Evolutionary conservation across 2,797 vertebrate genomes (phyloP), one percentile per base, ranked within the genome.

Genomic region (Gymnothorax javanicus): DNA sequence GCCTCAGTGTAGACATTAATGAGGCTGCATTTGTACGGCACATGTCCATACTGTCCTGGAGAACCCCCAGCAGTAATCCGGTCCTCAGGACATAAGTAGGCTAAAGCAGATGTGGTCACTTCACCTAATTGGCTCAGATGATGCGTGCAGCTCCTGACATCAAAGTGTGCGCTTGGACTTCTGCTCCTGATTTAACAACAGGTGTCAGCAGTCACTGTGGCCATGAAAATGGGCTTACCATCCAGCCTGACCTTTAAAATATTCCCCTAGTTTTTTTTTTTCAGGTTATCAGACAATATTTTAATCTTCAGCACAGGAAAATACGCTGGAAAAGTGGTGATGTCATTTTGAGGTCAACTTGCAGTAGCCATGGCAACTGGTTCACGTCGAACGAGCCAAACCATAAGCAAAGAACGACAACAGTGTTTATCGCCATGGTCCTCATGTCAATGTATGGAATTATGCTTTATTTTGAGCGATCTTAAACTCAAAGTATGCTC

Each of bases 31-130:
- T n/a, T 23, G 15, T 67, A 25, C 64, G 1, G 64, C 64, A 67
- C 64, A 25, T 67, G 23, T 67, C 64, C n/a, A 5, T n/a, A 5
- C 1, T 67, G 64, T 25, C 5, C 23, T 7, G 25, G 64, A 67
- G 52, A 17, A 54, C 50, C 50, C 25, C 27, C 8, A 11, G 1
- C 27, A 75, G 71, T 75, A 75, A 75, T 75, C 71, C 71, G 5
- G 52, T 52, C 52, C 56, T 23, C 17, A 56, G 50, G 77, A 52
- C 50, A 15, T 81, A 81, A 81, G 50, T 52, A 81, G 77, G 20
- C 77, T 81, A 54, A 3, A 81, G 77, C 77, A 81, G 77, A 81
- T 81, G 77, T 56, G 77, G 52, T 2, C 77, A 81, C 77, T 43
- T 43, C 33, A 43, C 27, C 67, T 81, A 81, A 81, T 81, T 81